phyloP scores from a whole-genome alignment of 2,888 invertebrate species.

The Amphipoea oculea region DNA sequence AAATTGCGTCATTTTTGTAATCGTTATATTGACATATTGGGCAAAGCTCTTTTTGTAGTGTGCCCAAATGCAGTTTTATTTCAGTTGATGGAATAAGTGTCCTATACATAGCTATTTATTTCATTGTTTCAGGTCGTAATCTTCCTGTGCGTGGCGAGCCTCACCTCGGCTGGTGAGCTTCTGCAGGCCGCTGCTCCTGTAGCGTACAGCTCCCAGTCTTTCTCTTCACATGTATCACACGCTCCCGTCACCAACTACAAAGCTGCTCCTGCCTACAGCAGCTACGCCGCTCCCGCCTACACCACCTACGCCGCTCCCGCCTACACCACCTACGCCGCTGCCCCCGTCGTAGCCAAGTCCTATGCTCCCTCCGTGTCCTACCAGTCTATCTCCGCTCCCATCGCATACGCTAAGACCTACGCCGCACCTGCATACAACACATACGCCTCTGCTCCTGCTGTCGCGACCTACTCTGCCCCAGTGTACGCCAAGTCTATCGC shows the following conservation, averaged over 20 bases:
- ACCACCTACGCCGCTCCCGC: slow-evolving; percentile 77
- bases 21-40: neutral
- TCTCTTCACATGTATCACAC: slow-evolving; percentile 63
- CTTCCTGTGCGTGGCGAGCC: slow-evolving; percentile 90
- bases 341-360: slow-evolving; percentile 75
- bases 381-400: slow-evolving; percentile 77
- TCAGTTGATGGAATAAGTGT: neutral
- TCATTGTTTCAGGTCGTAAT: slow-evolving; percentile 83
- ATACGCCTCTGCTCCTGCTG: slow-evolving; percentile 76
- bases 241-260: slow-evolving; percentile 50
- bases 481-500: slow-evolving; percentile 80
- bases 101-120: neutral
- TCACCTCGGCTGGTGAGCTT: slow-evolving; percentile 91
- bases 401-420: slow-evolving; percentile 73
- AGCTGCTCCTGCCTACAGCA: slow-evolving; percentile 80
- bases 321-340: slow-evolving; percentile 81
- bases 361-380: slow-evolving; percentile 76
- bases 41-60: neutral
- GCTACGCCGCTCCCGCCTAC: slow-evolving; percentile 73
- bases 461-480: slow-evolving; percentile 69
- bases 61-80: neutral
- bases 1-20: neutral
- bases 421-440: slow-evolving; percentile 68
- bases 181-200: slow-evolving; percentile 78
- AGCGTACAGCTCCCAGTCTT: slow-evolving; percentile 75